A percentile compares a stretch with the other conserved stretches of the same genome.
These are phyloP conservation scores for Tauraco erythrolophus DNA, from an alignment of 2,113 vertebrate species.

Conservation along the genomic window DNA sequence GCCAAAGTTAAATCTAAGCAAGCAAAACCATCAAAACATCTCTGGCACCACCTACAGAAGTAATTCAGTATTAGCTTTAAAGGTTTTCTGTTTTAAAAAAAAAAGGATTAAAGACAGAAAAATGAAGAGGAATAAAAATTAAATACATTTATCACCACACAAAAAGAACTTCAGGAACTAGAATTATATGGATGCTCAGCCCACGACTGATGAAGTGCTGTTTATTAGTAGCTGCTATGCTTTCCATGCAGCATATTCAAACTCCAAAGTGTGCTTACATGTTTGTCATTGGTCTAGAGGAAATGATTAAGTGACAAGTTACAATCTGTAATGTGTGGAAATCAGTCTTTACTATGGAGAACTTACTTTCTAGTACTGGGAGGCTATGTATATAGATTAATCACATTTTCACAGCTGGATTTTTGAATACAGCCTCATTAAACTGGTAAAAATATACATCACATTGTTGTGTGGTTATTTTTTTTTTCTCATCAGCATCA, in stretches of 20 bases:
- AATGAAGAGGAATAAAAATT: not conserved
- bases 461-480: not conserved
- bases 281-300: not conserved
- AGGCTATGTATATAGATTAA: slow-evolving; percentile 21
- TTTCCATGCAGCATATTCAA: not conserved
- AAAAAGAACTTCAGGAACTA: not conserved
- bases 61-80: not conserved
- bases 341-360: slow-evolving; percentile 1
- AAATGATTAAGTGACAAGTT: slow-evolving; percentile 23
- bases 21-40: not conserved
- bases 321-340: not conserved
- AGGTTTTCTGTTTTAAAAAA: not conserved
- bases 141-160: not conserved
- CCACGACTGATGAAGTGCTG: not conserved
- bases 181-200: not conserved
- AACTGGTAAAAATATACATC: slow-evolving; percentile 50
- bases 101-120: not conserved
- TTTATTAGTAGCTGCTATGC: not conserved
- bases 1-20: not conserved
- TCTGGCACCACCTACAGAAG: slow-evolving; percentile 64
- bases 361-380: slow-evolving; percentile 6
- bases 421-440: slow-evolving; percentile 64
- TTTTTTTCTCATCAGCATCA: slow-evolving; percentile 30
- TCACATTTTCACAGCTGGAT: slow-evolving; percentile 64
- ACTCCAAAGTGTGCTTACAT: not conserved